Percentiles rank a stretch among this genome's conserved stretches.
Conservation (phyloP, 2,888 invertebrate genomes). For the Mycalesis mineus region DNA sequence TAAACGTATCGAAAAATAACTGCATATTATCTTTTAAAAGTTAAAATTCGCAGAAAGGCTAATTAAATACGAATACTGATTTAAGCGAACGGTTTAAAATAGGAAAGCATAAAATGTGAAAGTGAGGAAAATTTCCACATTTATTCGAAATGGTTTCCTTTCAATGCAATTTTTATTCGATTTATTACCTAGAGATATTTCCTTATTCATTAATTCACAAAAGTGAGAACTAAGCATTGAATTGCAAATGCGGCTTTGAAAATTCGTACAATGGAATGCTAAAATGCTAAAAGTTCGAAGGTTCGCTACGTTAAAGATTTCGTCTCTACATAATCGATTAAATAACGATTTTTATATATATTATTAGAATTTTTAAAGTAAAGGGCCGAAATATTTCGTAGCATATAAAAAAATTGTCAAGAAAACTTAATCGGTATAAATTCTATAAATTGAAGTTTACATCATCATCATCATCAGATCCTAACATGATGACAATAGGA, state of each 20-base stretch:
- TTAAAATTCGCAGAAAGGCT: background rate
- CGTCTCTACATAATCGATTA: background rate
- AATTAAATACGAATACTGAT: background rate
- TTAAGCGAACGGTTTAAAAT: background rate
- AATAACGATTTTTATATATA: background rate
- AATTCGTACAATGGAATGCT: slow-evolving; percentile 13
- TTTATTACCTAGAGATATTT: slow-evolving; percentile 22
- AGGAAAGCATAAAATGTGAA: background rate
- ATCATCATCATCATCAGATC: too few relatives aligned
- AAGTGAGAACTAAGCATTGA: slow-evolving; percentile 18
- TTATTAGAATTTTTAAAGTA: too few relatives aligned
- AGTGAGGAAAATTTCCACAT: slow-evolving; percentile 17
- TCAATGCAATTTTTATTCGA: slow-evolving; percentile 21
- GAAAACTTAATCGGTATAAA: too few relatives aligned
- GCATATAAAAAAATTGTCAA: too few relatives aligned
- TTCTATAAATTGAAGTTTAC: too few relatives aligned
- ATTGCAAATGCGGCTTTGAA: slow-evolving; percentile 17
- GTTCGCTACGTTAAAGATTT: slow-evolving; percentile 1
- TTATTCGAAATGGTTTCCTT: slow-evolving; percentile 21
- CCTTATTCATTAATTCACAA: slow-evolving; percentile 19
- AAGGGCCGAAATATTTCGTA: too few relatives aligned
- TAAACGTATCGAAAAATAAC: too few relatives aligned
- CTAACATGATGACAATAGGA: too few relatives aligned
- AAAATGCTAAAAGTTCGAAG: background rate
- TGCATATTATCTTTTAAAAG: too few relatives aligned